phyloP scores from a whole-genome alignment of 2,113 vertebrate species.

The Ornithorhynchus anatinus region DNA sequence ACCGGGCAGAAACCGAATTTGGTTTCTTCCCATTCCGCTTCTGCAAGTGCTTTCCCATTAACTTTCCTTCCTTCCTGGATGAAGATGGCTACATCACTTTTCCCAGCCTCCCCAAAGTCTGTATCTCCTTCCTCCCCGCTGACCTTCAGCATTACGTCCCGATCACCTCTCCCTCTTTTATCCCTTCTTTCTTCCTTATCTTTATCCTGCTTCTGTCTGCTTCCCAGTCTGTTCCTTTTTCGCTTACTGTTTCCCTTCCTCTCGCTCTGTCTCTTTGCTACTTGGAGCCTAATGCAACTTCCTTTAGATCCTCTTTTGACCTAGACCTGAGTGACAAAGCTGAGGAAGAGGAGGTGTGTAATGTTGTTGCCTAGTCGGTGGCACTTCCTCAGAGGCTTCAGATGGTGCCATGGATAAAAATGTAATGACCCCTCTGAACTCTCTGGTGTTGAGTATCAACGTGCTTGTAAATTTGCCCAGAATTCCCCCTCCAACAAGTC shows the following conservation, averaged over 20 bases:
- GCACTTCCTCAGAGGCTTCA: constrained; percentile 34
- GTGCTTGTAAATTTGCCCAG: constrained; percentile 11
- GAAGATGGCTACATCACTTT: constrained; percentile 76
- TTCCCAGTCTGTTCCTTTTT: constrained; percentile 87
- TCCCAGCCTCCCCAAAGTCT: constrained; percentile 79
- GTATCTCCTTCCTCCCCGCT: constrained; percentile 73
- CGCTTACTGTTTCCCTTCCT: constrained; percentile 87
- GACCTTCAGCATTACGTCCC: constrained; percentile 72
- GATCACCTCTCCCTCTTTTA: constrained; percentile 77
- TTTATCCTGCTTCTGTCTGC: constrained; percentile 90
- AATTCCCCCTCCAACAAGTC: background rate
- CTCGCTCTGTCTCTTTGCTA: constrained; percentile 91
- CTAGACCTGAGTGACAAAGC: constrained; percentile 71
- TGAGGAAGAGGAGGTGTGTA: constrained; percentile 86
- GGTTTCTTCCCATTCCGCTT: constrained; percentile 64
- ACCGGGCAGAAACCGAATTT: constrained; percentile 39
- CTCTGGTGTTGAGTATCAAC: constrained; percentile 44
- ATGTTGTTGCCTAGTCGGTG: constrained; percentile 71
- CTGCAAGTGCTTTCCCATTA: constrained; percentile 61
- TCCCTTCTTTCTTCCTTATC: constrained; percentile 84
- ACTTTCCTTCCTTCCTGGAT: constrained; percentile 74
- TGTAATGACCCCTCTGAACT: constrained; percentile 34
- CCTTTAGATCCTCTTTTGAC: constrained; percentile 66
- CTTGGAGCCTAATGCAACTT: constrained; percentile 82
- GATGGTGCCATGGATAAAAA: background rate